phyloP scores from a whole-genome alignment of 1,140 invertebrate species.

The Drosophila tani region DNA sequence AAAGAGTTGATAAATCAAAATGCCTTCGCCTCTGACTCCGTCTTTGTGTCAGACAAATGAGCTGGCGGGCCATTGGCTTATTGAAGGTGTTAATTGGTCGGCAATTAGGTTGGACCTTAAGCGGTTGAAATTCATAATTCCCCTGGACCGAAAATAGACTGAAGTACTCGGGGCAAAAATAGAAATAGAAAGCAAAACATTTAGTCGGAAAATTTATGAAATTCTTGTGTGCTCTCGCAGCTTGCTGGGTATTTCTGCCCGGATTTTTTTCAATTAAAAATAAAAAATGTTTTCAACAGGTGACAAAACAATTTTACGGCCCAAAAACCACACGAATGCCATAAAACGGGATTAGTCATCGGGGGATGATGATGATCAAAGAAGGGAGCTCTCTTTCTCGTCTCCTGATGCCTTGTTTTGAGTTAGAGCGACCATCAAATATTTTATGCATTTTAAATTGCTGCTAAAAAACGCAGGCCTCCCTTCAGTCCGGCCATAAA shows the following conservation, averaged over 20 bases:
- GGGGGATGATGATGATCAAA: slow-evolving; percentile 17
- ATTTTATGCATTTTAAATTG: slow-evolving; percentile 78
- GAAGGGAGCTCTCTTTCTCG: background rate
- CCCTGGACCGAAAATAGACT: slow-evolving; percentile 25
- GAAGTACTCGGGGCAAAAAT: slow-evolving; percentile 10
- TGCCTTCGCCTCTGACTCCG: slow-evolving; percentile 25
- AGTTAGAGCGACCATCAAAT: slow-evolving; percentile 52
- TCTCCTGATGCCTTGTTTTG: slow-evolving; percentile 48
- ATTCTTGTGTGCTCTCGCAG: slow-evolving; percentile 28
- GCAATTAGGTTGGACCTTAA: slow-evolving; percentile 49
- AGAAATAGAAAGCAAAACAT: slow-evolving; percentile 27
- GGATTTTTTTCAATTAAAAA: slow-evolving; percentile 62
- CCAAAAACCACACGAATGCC: slow-evolving; percentile 51
- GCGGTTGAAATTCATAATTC: slow-evolving; percentile 57
- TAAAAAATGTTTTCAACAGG: slow-evolving; percentile 80
- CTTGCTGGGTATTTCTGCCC: slow-evolving; percentile 7
- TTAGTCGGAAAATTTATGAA: slow-evolving; percentile 53
- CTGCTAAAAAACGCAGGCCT: slow-evolving; percentile 51
- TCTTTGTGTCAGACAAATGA: slow-evolving; percentile 60
- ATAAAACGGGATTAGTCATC: slow-evolving; percentile 47
- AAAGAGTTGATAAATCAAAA: slow-evolving; percentile 84
- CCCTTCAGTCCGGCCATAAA: slow-evolving; percentile 43
- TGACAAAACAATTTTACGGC: slow-evolving; percentile 74
- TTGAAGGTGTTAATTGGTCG: slow-evolving; percentile 71
- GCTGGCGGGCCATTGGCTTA: slow-evolving; percentile 20